These are phyloP conservation scores for Pseudopipra pipra DNA, from an alignment of 2,113 vertebrate species.

Conservation along the genomic window DNA sequence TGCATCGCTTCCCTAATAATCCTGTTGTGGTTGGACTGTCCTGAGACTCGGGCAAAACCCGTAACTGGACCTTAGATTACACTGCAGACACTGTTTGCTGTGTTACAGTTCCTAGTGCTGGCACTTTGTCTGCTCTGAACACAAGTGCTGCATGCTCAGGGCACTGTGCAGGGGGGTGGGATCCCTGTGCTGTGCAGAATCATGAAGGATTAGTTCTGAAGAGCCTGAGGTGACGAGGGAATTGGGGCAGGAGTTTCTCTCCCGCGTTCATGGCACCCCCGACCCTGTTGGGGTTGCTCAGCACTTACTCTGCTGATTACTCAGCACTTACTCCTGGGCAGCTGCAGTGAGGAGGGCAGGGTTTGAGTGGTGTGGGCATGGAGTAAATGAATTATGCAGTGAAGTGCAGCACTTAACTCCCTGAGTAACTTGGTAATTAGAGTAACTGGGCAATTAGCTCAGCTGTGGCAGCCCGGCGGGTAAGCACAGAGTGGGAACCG, in stretches of 20 bases:
- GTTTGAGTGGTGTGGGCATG: neutral
- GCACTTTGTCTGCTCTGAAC: neutral
- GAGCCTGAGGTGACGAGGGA: neutral
- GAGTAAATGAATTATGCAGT: neutral
- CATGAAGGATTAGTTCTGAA: neutral
- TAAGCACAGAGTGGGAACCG: neutral
- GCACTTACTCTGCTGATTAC: neutral
- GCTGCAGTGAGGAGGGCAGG: neutral
- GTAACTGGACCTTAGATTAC: neutral
- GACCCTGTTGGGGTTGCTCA: neutral
- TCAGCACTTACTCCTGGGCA: neutral
- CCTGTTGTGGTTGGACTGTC: neutral
- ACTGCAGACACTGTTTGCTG: accelerated
- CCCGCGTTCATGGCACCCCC: neutral
- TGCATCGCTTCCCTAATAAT: neutral
- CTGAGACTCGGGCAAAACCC: neutral
- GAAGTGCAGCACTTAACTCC: neutral
- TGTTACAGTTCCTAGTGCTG: neutral
- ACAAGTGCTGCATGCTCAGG: accelerated
- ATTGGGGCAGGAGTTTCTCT: neutral
- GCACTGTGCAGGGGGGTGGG: neutral
- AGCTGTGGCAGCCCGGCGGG: neutral
- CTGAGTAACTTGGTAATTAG: neutral
- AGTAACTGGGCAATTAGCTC: neutral
- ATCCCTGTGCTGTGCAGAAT: neutral